These are phyloP conservation scores for Eugnorisma glareosa DNA, from an alignment of 2,888 invertebrate genomes.

Conservation along the genomic window DNA sequence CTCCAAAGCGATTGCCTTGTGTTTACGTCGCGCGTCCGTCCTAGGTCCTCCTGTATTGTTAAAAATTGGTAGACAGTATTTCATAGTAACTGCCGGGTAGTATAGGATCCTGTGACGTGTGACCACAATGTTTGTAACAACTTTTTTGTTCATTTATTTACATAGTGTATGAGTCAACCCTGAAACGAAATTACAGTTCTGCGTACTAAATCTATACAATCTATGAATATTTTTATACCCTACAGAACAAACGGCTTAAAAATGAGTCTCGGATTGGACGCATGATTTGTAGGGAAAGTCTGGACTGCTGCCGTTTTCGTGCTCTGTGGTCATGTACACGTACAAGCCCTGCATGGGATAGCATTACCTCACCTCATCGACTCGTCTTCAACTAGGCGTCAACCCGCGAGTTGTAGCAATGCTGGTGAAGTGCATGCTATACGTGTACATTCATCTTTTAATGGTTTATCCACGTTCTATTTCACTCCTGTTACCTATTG, in stretches of 20 bases:
- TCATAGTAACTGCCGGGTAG: not conserved
- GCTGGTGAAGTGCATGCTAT: not conserved
- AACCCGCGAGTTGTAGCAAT: not conserved
- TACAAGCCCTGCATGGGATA: not conserved
- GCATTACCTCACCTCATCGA: not conserved
- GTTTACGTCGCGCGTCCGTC: not conserved
- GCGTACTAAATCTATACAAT: not conserved
- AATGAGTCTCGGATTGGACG: not conserved
- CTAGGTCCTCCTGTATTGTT: not conserved
- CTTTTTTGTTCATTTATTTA: slow-evolving; percentile 4
- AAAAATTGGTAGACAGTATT: slow-evolving; percentile 37
- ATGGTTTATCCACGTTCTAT: not conserved
- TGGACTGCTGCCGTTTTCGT: not conserved
- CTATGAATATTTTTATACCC: not conserved
- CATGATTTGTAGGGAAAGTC: not conserved
- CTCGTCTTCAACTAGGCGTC: not conserved
- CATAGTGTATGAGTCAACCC: not conserved
- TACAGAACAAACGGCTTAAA: too few relatives aligned
- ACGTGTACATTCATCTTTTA: not conserved
- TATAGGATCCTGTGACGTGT: not conserved
- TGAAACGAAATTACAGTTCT: not conserved
- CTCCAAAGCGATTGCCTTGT: not conserved
- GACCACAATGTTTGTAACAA: not conserved
- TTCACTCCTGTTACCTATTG: not conserved
- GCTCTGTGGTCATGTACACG: not conserved